Evolutionary conservation across 2,888 invertebrate genomes (phyloP).

Genomic region (Mythimna loreyi): DNA sequence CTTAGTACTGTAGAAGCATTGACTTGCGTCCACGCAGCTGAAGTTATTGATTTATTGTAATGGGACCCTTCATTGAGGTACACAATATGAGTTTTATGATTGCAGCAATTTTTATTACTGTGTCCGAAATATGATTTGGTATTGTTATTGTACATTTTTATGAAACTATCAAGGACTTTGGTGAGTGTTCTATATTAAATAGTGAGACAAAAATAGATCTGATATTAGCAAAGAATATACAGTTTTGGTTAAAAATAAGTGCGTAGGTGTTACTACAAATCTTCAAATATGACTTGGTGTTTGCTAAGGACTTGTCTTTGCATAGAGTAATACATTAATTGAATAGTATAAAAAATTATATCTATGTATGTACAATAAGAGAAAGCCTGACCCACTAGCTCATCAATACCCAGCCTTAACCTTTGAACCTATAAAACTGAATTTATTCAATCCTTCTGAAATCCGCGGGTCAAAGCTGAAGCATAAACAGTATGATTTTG

Average conservation of each 20-base stretch:
- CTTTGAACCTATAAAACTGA: no score
- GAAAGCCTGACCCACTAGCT: no score
- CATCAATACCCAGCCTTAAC: no score
- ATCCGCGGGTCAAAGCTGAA: no score
- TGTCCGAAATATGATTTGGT: constrained; percentile 10
- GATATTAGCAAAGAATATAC: no score
- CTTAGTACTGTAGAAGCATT: constrained; percentile 75
- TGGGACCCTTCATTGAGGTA: constrained; percentile 12
- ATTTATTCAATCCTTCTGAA: no score
- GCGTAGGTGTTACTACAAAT: background rate
- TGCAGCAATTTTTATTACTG: constrained; percentile 3
- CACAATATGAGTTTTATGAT: constrained; percentile 22
- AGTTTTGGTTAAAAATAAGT: background rate
- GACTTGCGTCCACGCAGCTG: constrained; percentile 64
- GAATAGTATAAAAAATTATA: background rate
- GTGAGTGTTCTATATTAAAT: background rate
- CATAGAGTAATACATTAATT: background rate
- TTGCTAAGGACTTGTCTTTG: background rate
- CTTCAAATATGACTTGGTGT: background rate
- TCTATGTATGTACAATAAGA: no score
- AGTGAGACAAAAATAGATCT: no score
- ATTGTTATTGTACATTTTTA: background rate
- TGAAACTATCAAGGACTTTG: background rate
- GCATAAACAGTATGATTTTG: background rate
- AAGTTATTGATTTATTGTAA: constrained; percentile 55